phyloP scores from a whole-genome alignment of 2,797 vertebrate genomes.

The Decapterus maruadsi region DNA sequence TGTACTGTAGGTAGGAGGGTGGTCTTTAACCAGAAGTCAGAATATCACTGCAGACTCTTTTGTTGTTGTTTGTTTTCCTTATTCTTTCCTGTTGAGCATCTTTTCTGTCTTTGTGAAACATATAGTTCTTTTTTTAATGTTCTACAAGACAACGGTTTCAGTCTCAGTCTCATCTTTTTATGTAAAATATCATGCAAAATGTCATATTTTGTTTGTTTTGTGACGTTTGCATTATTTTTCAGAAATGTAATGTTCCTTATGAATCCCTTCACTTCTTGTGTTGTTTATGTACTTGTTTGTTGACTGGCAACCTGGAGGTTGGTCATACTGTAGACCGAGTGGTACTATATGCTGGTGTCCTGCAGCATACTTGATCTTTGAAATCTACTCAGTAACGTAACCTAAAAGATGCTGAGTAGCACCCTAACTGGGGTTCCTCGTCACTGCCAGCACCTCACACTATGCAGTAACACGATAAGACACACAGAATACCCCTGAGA shows the following conservation, averaged over 20 bases:
- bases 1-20: too few relatives aligned
- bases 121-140: background rate
- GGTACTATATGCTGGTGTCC: background rate
- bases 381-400: constrained; percentile 26
- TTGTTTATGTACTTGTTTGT: background rate
- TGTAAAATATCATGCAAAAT: background rate
- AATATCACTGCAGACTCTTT: too few relatives aligned
- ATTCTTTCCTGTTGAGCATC: too few relatives aligned
- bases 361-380: constrained; percentile 26
- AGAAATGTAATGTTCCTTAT: accelerated
- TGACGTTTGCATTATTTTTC: background rate
- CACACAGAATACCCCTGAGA: constrained; percentile 55
- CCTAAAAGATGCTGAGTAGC: constrained; percentile 45
- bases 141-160: background rate
- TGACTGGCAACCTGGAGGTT: background rate
- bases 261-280: background rate
- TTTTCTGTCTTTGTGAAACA: background rate
- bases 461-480: constrained; percentile 60
- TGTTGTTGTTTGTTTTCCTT: too few relatives aligned
- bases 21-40: too few relatives aligned
- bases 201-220: background rate
- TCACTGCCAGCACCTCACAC: constrained; percentile 42
- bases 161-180: too few relatives aligned
- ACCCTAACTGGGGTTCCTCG: constrained; percentile 2
- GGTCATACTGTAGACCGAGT: background rate